Evolutionary conservation across 2,113 vertebrate species (phyloP).

Genomic region (Nannospalax galili): DNA sequence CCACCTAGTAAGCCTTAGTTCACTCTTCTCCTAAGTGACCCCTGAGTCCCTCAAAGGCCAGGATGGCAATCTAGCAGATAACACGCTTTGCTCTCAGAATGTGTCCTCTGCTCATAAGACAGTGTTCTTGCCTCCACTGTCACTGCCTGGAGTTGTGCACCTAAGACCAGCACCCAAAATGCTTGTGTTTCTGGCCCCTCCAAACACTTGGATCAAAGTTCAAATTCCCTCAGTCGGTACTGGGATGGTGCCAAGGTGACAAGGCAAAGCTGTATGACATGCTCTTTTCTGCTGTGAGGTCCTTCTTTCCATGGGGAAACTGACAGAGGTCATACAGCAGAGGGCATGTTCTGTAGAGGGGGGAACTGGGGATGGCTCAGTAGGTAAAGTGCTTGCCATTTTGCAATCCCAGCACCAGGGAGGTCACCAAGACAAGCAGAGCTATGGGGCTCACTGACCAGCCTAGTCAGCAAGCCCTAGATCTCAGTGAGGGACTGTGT

Average conservation of each 20-base stretch:
- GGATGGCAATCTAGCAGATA: not conserved
- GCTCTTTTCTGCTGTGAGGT: not conserved
- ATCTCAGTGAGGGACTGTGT: not conserved
- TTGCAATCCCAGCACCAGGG: no score
- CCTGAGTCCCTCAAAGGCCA: not conserved
- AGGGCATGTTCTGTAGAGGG: not conserved
- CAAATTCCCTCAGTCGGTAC: not conserved
- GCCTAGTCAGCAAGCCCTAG: not conserved
- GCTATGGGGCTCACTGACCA: not conserved
- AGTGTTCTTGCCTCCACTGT: rapidly evolving
- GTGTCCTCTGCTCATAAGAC: not conserved
- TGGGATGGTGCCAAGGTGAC: not conserved
- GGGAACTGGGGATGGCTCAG: not conserved
- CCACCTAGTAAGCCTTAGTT: rapidly evolving
- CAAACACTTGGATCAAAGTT: not conserved
- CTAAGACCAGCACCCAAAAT: rapidly evolving
- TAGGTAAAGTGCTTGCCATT: not conserved
- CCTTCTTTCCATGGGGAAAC: rapidly evolving
- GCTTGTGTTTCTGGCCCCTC: not conserved
- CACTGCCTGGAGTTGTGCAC: rapidly evolving
- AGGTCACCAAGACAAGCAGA: not conserved
- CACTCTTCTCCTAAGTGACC: not conserved
- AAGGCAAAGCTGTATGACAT: not conserved
- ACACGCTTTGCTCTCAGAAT: no score
- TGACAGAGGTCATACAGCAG: rapidly evolving